Conservation (phyloP, 1,140 invertebrate genomes). For the Ruditapes philippinarum region DNA sequence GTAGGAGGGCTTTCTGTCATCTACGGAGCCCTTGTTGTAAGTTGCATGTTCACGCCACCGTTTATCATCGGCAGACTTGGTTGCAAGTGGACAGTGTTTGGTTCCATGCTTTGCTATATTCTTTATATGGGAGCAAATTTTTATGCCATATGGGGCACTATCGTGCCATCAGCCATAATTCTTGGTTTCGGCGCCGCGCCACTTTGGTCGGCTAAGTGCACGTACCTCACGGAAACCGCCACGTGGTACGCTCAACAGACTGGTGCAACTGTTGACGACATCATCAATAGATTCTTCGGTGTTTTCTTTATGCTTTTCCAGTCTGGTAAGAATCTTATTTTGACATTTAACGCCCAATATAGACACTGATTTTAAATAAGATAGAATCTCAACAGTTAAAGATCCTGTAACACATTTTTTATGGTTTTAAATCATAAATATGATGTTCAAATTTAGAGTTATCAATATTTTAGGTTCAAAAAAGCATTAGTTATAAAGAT, state of each 20-base stretch:
- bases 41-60: slow-evolving; percentile 97
- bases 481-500: too few species aligned
- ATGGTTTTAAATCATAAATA: too few species aligned
- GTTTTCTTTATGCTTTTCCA: slow-evolving; percentile 99
- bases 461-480: too few species aligned
- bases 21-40: slow-evolving; percentile 95
- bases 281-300: slow-evolving; percentile 97
- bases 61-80: slow-evolving; percentile 90
- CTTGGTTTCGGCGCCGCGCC: slow-evolving; percentile 95
- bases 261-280: slow-evolving; percentile 92
- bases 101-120: slow-evolving; percentile 96
- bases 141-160: slow-evolving; percentile 90
- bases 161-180: slow-evolving; percentile 96
- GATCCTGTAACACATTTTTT: too few species aligned
- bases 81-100: slow-evolving; percentile 97
- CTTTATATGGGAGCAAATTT: slow-evolving; percentile 97
- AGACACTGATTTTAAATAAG: not conserved
- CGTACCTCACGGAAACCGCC: slow-evolving; percentile 96
- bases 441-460: too few species aligned
- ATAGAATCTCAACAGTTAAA: not conserved
- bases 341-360: too few species aligned
- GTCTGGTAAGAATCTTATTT: slow-evolving; percentile 91
- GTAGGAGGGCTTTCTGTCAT: slow-evolving; percentile 90
- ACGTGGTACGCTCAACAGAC: slow-evolving; percentile 87
- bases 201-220: slow-evolving; percentile 98